Conservation (phyloP, 2,888 invertebrate species). For the Diplazon laetatorius region DNA sequence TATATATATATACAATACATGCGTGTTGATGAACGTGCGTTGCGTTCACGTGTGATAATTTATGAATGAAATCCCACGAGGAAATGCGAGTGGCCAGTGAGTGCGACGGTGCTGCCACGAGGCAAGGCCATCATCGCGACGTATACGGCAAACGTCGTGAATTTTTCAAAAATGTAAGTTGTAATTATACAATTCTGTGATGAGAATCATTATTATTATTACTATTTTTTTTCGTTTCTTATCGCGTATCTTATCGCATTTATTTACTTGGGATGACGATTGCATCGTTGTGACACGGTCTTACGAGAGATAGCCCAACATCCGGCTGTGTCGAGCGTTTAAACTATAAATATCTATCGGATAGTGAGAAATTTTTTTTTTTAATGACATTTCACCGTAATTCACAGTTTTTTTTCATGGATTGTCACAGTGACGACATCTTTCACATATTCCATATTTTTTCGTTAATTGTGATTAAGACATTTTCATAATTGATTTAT, state of each 20-base stretch:
- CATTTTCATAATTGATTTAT: neutral
- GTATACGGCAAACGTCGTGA: conserved; percentile 60
- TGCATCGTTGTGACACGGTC: too few species aligned
- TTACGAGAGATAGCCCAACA: conserved; percentile 37
- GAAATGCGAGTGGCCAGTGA: conserved; percentile 45
- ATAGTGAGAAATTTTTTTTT: too few species aligned
- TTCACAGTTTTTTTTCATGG: too few species aligned
- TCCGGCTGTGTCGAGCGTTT: conserved; percentile 12
- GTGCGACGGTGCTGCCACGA: conserved; percentile 40
- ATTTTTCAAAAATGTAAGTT: conserved; percentile 66
- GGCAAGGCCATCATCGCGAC: conserved; percentile 58
- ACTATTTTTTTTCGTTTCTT: conserved; percentile 39
- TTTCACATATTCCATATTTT: neutral
- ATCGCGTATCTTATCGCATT: too few species aligned
- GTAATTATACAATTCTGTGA: conserved; percentile 11
- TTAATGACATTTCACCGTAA: too few species aligned
- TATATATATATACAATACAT: too few species aligned
- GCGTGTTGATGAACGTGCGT: too few species aligned
- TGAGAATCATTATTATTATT: too few species aligned
- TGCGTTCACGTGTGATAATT: conserved; percentile 30
- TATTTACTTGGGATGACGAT: too few species aligned
- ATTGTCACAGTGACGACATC: neutral
- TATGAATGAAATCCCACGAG: conserved; percentile 60
- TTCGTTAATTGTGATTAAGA: neutral
- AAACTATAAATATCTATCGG: too few species aligned